Evolutionary conservation across 2,113 vertebrate species (phyloP), one percentile per base, ranked within the genome.

Genomic region (Osmerus mordax): DNA sequence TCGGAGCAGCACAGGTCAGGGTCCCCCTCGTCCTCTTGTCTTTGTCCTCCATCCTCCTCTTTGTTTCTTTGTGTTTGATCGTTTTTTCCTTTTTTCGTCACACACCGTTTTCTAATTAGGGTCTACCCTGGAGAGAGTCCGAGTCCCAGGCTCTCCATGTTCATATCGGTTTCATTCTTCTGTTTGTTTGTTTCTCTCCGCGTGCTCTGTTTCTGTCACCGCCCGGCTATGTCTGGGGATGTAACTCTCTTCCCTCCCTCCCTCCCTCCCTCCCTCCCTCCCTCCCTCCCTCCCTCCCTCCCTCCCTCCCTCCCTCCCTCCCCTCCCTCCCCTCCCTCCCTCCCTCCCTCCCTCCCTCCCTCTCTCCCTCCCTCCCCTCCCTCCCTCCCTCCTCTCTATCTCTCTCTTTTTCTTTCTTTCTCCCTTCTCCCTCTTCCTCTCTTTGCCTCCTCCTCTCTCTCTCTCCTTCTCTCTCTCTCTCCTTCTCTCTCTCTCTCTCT

Each of bases 1-100:
- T 88, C 54, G 83, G 85, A 83, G 80, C 85, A 19, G 59, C 84
- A 69, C 87, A 86, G 88, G 88, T 91, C 84, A 89, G 88, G 70
- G 75, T 76, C 81, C 71, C 71, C 76, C 74, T 78, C 67, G 76
- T 72, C 72, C 79, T 77, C 47, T 56, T 75, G 52, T 47, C 71
- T 78, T 85, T 70, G 74, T 83, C 79, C 78, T 78, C 65, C 65
- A 2, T 59, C 52, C 19, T 23, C 3, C 71, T 72, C 77, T 86
- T 82, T 84, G 76, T 83, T 78, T 77, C 72, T 74, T 80, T 23
- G 64, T 47, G 54, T 85, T 81, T 83, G 79, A 82, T 32, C 19
- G 19, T 11, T 21, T 59, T 9, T 23, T 59, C 61, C 65, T 75
- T 81, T 84, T 86, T 81, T 88, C 75, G 74, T 29, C 78, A 71